Evolutionary conservation across 64 coral and sea anemone genomes (phyloP), one percentile per base, ranked within the genome.

Genomic region (Montipora capricornis): DNA sequence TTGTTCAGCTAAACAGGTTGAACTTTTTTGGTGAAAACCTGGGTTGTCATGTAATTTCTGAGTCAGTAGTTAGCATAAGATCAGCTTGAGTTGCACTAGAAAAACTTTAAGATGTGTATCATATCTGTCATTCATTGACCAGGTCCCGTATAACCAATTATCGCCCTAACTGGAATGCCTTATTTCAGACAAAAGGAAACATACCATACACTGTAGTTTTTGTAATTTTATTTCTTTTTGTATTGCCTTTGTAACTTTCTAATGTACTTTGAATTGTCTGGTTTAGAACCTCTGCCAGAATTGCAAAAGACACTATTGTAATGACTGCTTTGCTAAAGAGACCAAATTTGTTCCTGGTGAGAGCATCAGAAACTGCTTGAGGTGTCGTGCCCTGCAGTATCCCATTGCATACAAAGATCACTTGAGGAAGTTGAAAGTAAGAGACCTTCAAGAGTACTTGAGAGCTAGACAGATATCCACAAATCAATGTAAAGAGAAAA

Each of bases 281-380:
- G 79, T 84, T 29, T 68, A 96, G 95, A 84, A 93, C 74, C 84
- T 70, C 29, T 96, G 95, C 17, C 69, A 50, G 69, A 71, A 78
- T 7, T 96, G 95, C 50, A 96, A 90, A n/a, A 96, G 88, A 59
- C 75, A 19, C 49, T 93, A 93, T 62, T 96, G 95, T 71, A 96
- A 80, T 83, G 51, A 77, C 12, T 96, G 95, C 12, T 96, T 96
- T 71, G 87, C 85, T 87, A 92, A 93, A 45, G 90, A 92, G 77
- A 91, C 66, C 76, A 73, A 82, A 47, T 89, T 82, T 74, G 58
- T 87, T 55, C 87, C 80, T 44, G 86, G 89, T 8, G 77, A 89
- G 48, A 83, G 57, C 59, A 78, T 68, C 48, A 88, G 75, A 44
- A 62, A 93, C 47, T 96, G 95, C 47, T 80, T 96, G 14, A 90